Percentiles rank a stretch among this genome's conserved stretches.
Evolutionary conservation across 2,888 invertebrate species (phyloP).

Genomic region (Galerucella nymphaeae): DNA sequence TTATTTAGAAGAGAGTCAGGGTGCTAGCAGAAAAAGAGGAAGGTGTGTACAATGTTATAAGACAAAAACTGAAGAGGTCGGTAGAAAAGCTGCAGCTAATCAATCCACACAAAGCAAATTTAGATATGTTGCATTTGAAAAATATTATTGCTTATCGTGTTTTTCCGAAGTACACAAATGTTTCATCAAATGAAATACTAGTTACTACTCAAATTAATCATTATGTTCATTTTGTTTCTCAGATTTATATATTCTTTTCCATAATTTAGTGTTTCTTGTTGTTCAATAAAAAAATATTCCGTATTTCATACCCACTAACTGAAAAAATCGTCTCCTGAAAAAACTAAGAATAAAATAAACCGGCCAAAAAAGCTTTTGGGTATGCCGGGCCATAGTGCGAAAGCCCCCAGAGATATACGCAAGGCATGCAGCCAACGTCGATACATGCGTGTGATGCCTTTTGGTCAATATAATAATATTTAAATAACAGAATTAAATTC

Average conservation of each 20-base stretch:
- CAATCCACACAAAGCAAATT: slow-evolving; percentile 20
- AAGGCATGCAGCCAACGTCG: slow-evolving; percentile 10
- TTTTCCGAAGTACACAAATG: slow-evolving; percentile 10
- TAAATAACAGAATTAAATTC: no score
- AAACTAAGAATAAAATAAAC: slow-evolving; percentile 6
- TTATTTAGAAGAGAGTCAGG: slow-evolving; percentile 18
- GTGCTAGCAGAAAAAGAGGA: slow-evolving; percentile 11
- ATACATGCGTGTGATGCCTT: no score
- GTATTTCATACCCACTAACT: slow-evolving; percentile 15
- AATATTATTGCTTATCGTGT: slow-evolving; percentile 14
- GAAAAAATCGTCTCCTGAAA: slow-evolving; percentile 16
- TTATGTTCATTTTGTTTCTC: slow-evolving; percentile 6
- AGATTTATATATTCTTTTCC: slow-evolving; percentile 4
- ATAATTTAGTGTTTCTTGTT: slow-evolving; percentile 17
- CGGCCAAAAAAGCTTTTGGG: slow-evolving; percentile 11
- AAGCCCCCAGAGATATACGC: slow-evolving; percentile 13
- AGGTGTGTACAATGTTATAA: slow-evolving; percentile 20
- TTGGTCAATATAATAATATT: no score
- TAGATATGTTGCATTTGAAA: slow-evolving; percentile 18
- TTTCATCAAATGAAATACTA: slow-evolving; percentile 34
- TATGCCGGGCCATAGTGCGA: slow-evolving; percentile 10
- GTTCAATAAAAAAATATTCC: neutral
- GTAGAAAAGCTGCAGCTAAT: slow-evolving; percentile 20
- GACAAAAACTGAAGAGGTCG: slow-evolving; percentile 17
- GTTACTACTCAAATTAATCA: slow-evolving; percentile 1